Evolutionary conservation across 2,888 invertebrate species (phyloP), one percentile per base, ranked within the genome.

Genomic region (Polydrusus pterygomalis): DNA sequence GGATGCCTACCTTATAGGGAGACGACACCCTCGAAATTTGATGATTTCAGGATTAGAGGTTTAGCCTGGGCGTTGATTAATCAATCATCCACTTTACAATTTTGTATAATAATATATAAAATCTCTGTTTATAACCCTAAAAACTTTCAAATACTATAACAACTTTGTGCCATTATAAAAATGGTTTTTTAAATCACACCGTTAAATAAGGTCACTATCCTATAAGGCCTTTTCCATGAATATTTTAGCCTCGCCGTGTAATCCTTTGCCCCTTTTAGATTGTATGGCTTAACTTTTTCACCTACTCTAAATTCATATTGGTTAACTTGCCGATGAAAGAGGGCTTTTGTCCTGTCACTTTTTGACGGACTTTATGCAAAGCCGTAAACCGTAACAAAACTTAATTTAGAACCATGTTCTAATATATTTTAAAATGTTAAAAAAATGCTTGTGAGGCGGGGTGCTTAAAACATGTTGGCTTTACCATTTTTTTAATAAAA

Each of bases 261-360:
- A 51, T 20, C 51, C 13, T 51, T 51, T 20, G 51, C 20, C 51
- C 20, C 51, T 18, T 51, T 51, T 20, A 20, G 20, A 51, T 18
- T 51, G 51, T 51, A 18, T 11, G 11, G 51, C 20, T 51, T 51
- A 51, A 51, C 51, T 51, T 20, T 51, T 20, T 51, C 18, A 51
- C 51, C 51, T 20, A 51, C 51, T 51, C 20, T 51, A 51, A 18
- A 51, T 51, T 51, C 51, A 51, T 51, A 51, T 18, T 20, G 51
- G 51, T 51, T 11, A 51, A 51, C 20, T 51, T 18, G 7, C 20
- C 11, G 20, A 7, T 47, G 17, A 9, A 47, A 2, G 47, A 47
- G 17, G 47, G 17, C 17, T 47, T 45, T 47, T 47, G n/a, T 17
- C 17, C 47, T 47, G 47, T 47, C 47, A 47, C 17, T 43, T 43